Conservation (phyloP, 2,797 vertebrate genomes). For the Paramormyrops hopkinsi region DNA sequence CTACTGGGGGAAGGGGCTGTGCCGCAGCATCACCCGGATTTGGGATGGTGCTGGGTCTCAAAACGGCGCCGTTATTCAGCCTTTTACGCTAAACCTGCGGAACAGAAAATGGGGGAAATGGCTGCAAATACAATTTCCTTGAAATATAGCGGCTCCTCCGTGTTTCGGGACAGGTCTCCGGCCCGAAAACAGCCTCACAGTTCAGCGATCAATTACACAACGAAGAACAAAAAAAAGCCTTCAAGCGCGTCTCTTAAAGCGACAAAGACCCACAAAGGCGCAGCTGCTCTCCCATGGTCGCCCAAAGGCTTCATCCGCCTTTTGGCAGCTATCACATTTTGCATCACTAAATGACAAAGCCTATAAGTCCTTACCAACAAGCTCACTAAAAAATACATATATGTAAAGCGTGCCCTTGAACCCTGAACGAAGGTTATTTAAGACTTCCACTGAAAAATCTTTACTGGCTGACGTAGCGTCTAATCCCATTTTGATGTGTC, state of each 20-base stretch:
- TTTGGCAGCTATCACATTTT: background rate
- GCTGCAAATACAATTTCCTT: background rate
- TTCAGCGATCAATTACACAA: background rate
- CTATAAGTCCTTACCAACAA: background rate
- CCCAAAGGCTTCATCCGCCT: background rate
- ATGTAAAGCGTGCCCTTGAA: background rate
- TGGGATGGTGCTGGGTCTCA: background rate
- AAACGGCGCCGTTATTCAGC: background rate
- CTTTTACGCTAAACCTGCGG: background rate
- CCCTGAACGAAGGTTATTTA: background rate
- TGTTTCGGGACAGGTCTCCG: background rate
- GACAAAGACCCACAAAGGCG: background rate
- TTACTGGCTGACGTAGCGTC: background rate
- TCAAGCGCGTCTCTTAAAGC: slow-evolving; percentile 6
- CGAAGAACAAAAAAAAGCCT: background rate
- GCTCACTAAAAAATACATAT: background rate
- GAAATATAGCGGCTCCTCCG: background rate
- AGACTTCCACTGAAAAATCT: background rate
- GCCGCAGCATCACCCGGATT: background rate
- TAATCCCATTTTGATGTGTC: background rate
- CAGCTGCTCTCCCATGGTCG: background rate
- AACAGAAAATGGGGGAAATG: background rate
- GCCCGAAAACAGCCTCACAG: background rate
- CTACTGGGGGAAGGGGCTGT: background rate
- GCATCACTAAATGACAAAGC: background rate